Conservation (phyloP, 2,888 invertebrate species). For the Zaprionus lineosus region DNA sequence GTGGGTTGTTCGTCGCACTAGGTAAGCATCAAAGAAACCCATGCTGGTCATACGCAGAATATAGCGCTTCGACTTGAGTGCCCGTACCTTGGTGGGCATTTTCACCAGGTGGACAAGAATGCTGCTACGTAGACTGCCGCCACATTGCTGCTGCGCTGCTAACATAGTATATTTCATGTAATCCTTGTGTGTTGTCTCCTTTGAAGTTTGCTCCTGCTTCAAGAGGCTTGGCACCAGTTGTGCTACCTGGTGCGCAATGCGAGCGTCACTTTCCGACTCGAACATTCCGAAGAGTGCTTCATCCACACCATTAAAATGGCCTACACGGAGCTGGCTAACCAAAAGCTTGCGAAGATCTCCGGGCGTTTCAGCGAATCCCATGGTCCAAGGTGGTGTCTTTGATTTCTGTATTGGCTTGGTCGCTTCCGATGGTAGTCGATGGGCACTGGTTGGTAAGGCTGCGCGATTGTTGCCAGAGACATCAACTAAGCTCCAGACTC, state of each 20-base stretch:
- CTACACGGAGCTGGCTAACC: constrained; percentile 90
- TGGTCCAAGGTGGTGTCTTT: constrained; percentile 88
- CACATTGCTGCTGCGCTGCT: constrained; percentile 90
- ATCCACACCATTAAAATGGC: constrained; percentile 85
- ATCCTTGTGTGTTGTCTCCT: constrained; percentile 85
- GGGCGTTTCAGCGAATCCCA: constrained; percentile 93
- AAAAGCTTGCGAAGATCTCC: constrained; percentile 88
- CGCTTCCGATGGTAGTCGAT: constrained; percentile 51
- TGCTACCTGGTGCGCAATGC: constrained; percentile 86
- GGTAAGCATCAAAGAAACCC: constrained; percentile 89
- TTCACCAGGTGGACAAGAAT: constrained; percentile 80
- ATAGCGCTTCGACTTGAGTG: constrained; percentile 85
- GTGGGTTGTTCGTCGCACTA: constrained; percentile 88
- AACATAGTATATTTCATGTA: constrained; percentile 93
- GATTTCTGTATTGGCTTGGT: constrained; percentile 69
- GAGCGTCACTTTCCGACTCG: constrained; percentile 84
- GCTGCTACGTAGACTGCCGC: constrained; percentile 85
- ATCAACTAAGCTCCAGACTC: constrained; percentile 92
- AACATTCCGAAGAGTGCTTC: constrained; percentile 93
- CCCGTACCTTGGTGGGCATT: constrained; percentile 84
- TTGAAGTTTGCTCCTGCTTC: constrained; percentile 90
- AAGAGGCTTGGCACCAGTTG: constrained; percentile 90
- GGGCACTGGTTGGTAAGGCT: constrained; percentile 85
- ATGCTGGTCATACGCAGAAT: constrained; percentile 89
- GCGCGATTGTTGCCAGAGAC: constrained; percentile 91